phyloP scores from a whole-genome alignment of 2,888 invertebrate genomes.

The Rhorus exstirpatorius region DNA sequence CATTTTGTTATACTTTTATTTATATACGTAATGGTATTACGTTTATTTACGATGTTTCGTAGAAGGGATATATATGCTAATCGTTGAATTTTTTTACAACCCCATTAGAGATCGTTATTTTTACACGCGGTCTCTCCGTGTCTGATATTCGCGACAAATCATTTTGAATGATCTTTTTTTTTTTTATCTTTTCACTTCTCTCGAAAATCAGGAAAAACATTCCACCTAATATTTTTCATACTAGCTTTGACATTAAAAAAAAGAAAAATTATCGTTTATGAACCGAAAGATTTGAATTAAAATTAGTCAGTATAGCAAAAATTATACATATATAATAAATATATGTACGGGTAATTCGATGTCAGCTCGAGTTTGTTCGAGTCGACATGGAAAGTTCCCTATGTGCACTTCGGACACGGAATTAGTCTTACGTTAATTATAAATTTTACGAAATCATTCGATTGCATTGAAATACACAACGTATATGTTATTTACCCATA shows the following conservation, averaged over 20 bases:
- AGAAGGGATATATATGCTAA: conserved; percentile 26
- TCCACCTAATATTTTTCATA: conserved; percentile 39
- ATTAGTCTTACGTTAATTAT: conserved; percentile 52
- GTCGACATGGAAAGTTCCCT: conserved; percentile 15
- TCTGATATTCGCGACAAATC: conserved; percentile 32
- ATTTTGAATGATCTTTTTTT: conserved; percentile 47
- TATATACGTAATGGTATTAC: conserved; percentile 36
- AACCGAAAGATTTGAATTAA: conserved; percentile 49
- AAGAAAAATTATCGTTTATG: conserved; percentile 20
- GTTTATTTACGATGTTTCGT: conserved; percentile 36
- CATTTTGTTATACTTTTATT: conserved; percentile 37
- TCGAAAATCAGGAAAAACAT: conserved; percentile 40
- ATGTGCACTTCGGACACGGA: conserved; percentile 47
- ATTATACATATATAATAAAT: conserved; percentile 46
- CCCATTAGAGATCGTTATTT: conserved; percentile 2
- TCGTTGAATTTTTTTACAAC: conserved; percentile 7
- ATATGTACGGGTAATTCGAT: conserved; percentile 32
- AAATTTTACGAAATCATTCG: conserved; percentile 61
- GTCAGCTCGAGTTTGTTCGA: conserved; percentile 18
- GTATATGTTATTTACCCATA: conserved; percentile 61
- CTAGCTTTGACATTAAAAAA: conserved; percentile 20
- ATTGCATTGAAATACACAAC: conserved; percentile 66
- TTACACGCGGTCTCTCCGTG: conserved; percentile 35
- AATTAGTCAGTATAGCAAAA: conserved; percentile 29
- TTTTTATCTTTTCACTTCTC: neutral